phyloP scores from a whole-genome alignment of 2,888 invertebrate genomes.

The Andrena dorsata region DNA sequence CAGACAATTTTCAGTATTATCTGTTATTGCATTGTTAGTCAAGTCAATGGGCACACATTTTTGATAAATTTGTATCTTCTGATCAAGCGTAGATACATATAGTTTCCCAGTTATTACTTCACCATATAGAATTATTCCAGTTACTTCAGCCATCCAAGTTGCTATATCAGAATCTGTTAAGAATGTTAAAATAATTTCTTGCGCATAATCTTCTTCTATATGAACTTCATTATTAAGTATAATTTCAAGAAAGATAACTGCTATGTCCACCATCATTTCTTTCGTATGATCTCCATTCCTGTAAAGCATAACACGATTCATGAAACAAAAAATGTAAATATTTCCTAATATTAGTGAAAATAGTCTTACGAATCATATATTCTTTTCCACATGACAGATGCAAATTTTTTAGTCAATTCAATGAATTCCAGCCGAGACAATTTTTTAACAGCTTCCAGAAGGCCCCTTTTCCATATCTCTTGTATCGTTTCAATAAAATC shows the following conservation, averaged over 20 bases:
- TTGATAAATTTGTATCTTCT: slow-evolving; percentile 69
- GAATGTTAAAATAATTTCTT: slow-evolving; percentile 72
- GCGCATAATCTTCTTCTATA: slow-evolving; percentile 29
- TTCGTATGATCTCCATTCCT: slow-evolving; percentile 63
- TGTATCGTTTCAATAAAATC: slow-evolving; percentile 61
- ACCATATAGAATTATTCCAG: slow-evolving; percentile 77
- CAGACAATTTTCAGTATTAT: slow-evolving; percentile 77
- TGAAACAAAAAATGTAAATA: slow-evolving; percentile 13
- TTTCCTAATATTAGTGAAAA: slow-evolving; percentile 13
- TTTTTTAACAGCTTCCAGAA: slow-evolving; percentile 69
- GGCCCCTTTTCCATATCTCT: slow-evolving; percentile 75
- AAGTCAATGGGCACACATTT: slow-evolving; percentile 69
- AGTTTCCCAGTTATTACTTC: slow-evolving; percentile 81
- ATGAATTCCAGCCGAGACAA: slow-evolving; percentile 73
- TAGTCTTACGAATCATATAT: slow-evolving; percentile 76
- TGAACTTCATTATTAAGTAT: slow-evolving; percentile 63
- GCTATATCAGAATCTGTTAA: slow-evolving; percentile 75
- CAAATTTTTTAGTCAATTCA: slow-evolving; percentile 79
- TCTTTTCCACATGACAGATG: slow-evolving; percentile 79
- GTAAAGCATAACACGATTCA: slow-evolving; percentile 37
- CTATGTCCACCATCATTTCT: slow-evolving; percentile 70
- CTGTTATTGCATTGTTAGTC: slow-evolving; percentile 66
- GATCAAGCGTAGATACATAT: slow-evolving; percentile 70
- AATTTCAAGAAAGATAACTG: slow-evolving; percentile 76
- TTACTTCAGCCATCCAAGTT: slow-evolving; percentile 76